A percentile compares a stretch with the other conserved stretches of the same genome.
Conservation (phyloP, 2,797 vertebrate species). For the Yasuhikotakia modesta region DNA sequence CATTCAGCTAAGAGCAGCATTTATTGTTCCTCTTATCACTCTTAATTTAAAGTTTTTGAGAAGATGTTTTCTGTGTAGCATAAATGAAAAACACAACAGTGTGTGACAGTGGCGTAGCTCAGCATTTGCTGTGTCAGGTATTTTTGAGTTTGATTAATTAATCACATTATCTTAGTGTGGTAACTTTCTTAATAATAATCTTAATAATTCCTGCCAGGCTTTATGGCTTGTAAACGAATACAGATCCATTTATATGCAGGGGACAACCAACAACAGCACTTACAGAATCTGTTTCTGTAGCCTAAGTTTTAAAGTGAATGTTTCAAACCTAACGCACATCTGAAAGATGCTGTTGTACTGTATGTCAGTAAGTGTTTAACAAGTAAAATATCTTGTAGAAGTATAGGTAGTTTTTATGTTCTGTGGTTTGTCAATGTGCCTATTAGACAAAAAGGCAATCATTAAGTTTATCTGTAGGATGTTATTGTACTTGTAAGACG, state of each 20-base stretch:
- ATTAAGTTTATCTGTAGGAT: constrained; percentile 23
- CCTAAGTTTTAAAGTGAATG: constrained; percentile 13
- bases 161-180: constrained; percentile 3
- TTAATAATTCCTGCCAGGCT: constrained; percentile 5
- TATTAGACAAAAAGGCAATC: background rate
- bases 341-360: constrained; percentile 15
- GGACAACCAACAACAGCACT: constrained; percentile 42
- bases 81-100: background rate
- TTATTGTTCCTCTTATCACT: constrained; percentile 7
- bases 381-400: too few relatives aligned
- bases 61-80: background rate
- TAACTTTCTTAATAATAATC: constrained; percentile 30
- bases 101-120: background rate
- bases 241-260: constrained; percentile 33
- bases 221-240: background rate
- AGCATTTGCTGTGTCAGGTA: background rate
- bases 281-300: constrained; percentile 9
- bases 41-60: constrained; percentile 10
- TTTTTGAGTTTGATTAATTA: background rate
- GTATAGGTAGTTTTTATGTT: too few relatives aligned
- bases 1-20: constrained; percentile 27
- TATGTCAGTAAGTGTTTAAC: background rate
- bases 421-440: background rate
- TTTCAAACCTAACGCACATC: constrained; percentile 21
- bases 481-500: background rate